phyloP scores from a whole-genome alignment of 2,113 vertebrate species.

The Cnemophilus loriae region DNA sequence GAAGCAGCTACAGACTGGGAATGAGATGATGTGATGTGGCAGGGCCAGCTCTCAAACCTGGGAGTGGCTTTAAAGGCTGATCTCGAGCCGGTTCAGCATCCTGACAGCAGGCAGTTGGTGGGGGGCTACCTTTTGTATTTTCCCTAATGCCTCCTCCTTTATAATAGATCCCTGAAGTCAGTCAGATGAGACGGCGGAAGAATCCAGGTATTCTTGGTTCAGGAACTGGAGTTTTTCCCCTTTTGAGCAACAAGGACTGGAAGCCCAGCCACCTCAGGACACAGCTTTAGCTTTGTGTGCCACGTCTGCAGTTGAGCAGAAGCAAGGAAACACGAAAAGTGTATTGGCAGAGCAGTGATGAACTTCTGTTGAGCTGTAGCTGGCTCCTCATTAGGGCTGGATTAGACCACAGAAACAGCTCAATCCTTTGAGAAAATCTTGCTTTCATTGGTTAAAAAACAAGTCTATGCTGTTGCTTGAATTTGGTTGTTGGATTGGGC shows the following conservation, averaged over 20 bases:
- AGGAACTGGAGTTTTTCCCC: neutral
- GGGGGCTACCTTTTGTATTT: neutral
- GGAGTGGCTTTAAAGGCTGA: neutral
- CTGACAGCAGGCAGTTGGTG: neutral
- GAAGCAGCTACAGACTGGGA: neutral
- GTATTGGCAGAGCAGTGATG: neutral
- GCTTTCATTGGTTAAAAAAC: neutral
- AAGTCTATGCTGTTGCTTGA: neutral
- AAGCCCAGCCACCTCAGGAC: neutral
- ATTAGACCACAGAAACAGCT: neutral
- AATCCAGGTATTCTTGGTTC: neutral
- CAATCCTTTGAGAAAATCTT: neutral
- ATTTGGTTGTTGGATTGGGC: neutral
- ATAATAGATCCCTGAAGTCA: neutral
- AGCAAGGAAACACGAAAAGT: neutral
- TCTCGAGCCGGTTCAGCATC: neutral
- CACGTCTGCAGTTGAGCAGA: conserved; percentile 17
- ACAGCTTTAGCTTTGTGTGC: neutral
- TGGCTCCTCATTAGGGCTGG: neutral
- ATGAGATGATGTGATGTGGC: neutral
- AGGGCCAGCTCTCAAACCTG: neutral
- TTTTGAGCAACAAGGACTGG: neutral
- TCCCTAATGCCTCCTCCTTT: neutral
- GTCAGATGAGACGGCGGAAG: neutral
- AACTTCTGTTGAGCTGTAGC: neutral